These are phyloP conservation scores for Gorsachius goisagi DNA, from an alignment of 2,113 vertebrate genomes.

Conservation along the genomic window DNA sequence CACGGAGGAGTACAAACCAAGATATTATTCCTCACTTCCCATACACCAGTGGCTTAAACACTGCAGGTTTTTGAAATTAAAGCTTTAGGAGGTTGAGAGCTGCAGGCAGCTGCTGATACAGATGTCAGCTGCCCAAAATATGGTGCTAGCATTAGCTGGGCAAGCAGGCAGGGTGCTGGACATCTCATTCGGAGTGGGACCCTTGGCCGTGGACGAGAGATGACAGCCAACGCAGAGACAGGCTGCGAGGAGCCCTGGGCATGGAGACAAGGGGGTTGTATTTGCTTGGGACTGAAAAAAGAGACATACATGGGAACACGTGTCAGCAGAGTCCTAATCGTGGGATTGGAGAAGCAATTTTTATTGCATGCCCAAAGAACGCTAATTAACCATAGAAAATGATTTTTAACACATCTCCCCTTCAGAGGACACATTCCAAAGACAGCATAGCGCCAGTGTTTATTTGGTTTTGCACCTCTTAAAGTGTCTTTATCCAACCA, in stretches of 20 bases:
- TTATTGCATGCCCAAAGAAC: neutral
- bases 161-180: neutral
- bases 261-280: too few species aligned
- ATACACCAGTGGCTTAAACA: neutral
- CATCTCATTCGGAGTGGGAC: neutral
- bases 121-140: neutral
- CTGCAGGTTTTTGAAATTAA: neutral
- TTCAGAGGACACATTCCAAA: neutral
- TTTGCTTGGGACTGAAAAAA: neutral
- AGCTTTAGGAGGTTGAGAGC: neutral
- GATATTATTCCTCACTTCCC: neutral
- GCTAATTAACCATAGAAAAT: neutral
- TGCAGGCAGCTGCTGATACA: neutral
- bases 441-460: rapidly evolving
- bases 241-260: neutral
- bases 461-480: neutral
- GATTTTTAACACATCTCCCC: neutral
- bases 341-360: neutral
- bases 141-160: rapidly evolving
- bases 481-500: neutral
- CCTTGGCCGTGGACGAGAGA: rapidly evolving
- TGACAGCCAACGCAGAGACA: rapidly evolving
- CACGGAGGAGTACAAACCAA: neutral
- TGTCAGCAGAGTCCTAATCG: neutral
- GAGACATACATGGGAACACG: rapidly evolving